Percentiles rank a stretch among this genome's conserved stretches.
Evolutionary conservation across 1,140 invertebrate genomes (phyloP).

Genomic region (Zaprionus ghesquierei): DNA sequence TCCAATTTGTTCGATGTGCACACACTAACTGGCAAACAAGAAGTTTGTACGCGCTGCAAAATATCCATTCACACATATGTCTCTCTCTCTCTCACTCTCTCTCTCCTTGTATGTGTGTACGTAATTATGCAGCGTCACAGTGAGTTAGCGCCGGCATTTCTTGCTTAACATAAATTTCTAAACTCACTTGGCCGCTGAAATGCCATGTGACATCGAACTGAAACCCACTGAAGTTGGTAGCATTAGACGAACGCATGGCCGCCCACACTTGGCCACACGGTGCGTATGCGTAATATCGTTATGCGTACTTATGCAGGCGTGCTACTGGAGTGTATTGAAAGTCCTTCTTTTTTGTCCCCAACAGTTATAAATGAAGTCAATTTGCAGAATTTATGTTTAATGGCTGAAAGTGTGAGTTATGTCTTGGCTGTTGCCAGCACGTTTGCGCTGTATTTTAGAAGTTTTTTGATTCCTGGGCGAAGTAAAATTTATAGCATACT

Average conservation of each 20-base stretch:
- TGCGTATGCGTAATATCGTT: conserved; percentile 45
- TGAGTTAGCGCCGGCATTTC: conserved; percentile 1
- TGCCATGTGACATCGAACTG: neutral
- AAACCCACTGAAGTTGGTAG: conserved; percentile 12
- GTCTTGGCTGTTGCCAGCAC: too few relatives aligned
- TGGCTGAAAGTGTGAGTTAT: too few relatives aligned
- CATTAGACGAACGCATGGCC: neutral
- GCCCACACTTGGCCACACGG: neutral
- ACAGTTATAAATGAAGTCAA: too few relatives aligned
- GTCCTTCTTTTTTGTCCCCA: neutral
- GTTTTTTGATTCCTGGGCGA: too few relatives aligned
- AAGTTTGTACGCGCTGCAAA: neutral
- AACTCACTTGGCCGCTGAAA: neutral
- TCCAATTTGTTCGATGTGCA: neutral
- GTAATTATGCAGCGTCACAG: neutral
- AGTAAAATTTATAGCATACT: too few relatives aligned
- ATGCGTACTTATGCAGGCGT: neutral
- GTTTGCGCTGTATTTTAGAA: too few relatives aligned
- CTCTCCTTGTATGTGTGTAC: neutral
- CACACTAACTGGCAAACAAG: neutral
- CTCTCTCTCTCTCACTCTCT: too few relatives aligned
- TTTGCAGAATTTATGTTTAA: too few relatives aligned
- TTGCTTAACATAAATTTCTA: conserved; percentile 6
- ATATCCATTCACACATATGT: neutral
- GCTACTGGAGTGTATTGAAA: neutral